Evolutionary conservation across 1,140 invertebrate species (phyloP), one percentile per base, ranked within the genome.

Genomic region (Galleria mellonella): DNA sequence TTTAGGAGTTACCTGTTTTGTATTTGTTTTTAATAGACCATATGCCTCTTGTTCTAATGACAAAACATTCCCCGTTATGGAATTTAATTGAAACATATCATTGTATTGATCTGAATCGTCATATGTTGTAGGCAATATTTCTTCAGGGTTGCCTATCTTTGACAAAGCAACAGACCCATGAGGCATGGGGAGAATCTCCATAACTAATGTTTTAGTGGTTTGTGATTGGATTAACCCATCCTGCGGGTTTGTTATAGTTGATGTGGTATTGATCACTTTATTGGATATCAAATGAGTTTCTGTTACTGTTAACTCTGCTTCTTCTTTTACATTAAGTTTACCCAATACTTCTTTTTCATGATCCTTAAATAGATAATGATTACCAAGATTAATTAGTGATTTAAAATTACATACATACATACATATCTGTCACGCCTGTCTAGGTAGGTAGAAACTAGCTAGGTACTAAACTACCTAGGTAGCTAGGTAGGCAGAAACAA

Each of bases 281-380:
- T 81, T 83, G 15, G 74, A 81, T 47, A 83, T 83, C 9, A 83
- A 48, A 51, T 79, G 68, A 14, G 79, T 83, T 52, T 83, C 76
- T 14, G 79, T 83, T 1, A 79, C 69, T 27, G 61, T 65, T 17
- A 72, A 43, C 13, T 76, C 72, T 8, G 51, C 32, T 65, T 83
- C 76, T 46, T 77, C 55, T 49, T 75, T 81, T n/a, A 79, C 55
- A 4, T 43, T 51, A 7, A 64, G 32, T 47, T 55, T 63, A 7
- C 49, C 37, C 28, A 61, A 56, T 36, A 63, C 47, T 5, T 54
- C 44, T 43, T 66, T 57, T 30, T 51, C 17, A 12, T 44, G 23
- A 13, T 56, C 54, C 69, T 72, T 57, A 42, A 31, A 43, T 15
- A 27, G 12, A 35, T 4, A 35, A 9, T 15, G 4, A 33, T 10